Base-by-base conservation (phyloP, 2,888 invertebrate species). In the Fragum fragum region DNA sequence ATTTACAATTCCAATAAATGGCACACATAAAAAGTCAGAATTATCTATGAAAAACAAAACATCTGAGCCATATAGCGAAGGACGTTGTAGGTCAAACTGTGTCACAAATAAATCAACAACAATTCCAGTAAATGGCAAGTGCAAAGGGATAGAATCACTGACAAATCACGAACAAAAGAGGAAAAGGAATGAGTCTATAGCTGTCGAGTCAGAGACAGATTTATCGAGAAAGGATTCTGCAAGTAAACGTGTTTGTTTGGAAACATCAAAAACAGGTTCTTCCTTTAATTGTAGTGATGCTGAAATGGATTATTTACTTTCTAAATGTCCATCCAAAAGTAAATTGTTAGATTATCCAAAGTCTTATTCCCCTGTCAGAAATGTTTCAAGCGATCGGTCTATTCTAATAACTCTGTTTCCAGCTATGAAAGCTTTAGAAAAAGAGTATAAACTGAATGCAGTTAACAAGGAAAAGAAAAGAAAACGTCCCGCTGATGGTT, bases 231-330 rank as follows among this genome's bases (percentile, higher is more conserved):
- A 61, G 23, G 42, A 42, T 23, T 66, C 9, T 2, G 21, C 21
- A 7, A 66, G 23, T 0, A 66, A 66, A 23, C 36, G 66, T 21
- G 23, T 23, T 36, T 36, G 66, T n/a, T 23, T 23, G 23, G 66
- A 66, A 14, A 16, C 42, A 42, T 21, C 36, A 14, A 39, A 23
- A 14, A n/a, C n/a, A 26, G 42, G 23, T 0, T 9, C 5, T 42
- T 3, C 18, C 14, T 42, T 26, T 42, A 7, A 9, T 66, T 42
- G 66, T 23, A 66, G 66, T 66, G 23, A 23, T 42, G 66, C 66
- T 1, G 66, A 66, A 26, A 66, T 66, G 26, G 66, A 66, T 42
- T 66, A 66, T 66, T 39, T 66, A n/a, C 26, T 66, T 6, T 14
- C 1, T 23, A 66, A 66, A 66, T 36, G 32, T n/a, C 66, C 66